Evolutionary conservation across 2,888 invertebrate species (phyloP).

Genomic region (Diaphora mendica): DNA sequence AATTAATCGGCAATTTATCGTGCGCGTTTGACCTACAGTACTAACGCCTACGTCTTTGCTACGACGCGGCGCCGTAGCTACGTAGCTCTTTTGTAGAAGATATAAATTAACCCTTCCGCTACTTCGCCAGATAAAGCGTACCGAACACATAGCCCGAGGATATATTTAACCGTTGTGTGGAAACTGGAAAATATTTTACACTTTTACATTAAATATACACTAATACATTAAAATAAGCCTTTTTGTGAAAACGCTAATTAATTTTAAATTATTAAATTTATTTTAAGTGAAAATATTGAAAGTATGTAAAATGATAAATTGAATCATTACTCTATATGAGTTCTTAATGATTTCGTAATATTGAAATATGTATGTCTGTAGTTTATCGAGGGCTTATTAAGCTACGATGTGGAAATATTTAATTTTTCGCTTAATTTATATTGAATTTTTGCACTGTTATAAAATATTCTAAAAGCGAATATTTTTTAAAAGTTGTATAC

Average conservation of each 20-base stretch:
- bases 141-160: slow-evolving; percentile 46
- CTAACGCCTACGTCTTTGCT: slow-evolving; percentile 24
- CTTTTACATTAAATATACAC: too few relatives aligned
- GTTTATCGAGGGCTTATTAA: too few relatives aligned
- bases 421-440: too few relatives aligned
- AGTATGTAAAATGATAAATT: neutral
- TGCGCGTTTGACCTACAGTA: neutral
- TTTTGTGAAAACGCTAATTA: slow-evolving; percentile 44
- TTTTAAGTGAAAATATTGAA: neutral
- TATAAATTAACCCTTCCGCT: slow-evolving; percentile 54
- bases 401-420: too few relatives aligned
- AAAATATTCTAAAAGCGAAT: too few relatives aligned
- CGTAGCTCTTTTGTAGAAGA: slow-evolving; percentile 30
- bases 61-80: slow-evolving; percentile 41
- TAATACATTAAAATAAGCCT: slow-evolving; percentile 39
- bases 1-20: neutral
- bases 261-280: slow-evolving; percentile 38
- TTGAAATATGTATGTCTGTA: neutral
- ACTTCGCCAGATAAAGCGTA: slow-evolving; percentile 51
- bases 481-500: neutral
- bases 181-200: slow-evolving; percentile 48
- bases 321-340: neutral
- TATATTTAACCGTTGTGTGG: slow-evolving; percentile 45
- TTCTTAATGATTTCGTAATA: neutral
- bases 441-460: too few relatives aligned